phyloP scores from a whole-genome alignment of 2,797 vertebrate genomes.

The Simalia tracyae region DNA sequence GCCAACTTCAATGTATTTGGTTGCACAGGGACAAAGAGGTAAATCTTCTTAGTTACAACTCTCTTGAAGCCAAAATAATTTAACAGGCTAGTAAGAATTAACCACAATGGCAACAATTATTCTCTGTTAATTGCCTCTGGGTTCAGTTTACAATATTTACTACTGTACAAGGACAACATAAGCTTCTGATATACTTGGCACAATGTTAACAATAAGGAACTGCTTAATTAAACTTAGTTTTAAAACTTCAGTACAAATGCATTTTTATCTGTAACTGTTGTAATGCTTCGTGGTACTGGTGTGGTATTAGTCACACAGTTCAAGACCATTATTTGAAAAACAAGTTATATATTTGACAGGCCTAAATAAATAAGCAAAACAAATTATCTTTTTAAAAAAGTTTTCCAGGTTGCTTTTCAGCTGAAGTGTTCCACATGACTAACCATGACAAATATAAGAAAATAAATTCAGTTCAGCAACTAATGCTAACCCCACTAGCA shows the following conservation, averaged over 20 bases:
- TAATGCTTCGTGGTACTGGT: not conserved
- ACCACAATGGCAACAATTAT: not conserved
- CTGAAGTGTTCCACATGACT: not conserved
- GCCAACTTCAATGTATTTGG: not conserved
- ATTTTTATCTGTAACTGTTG: not conserved
- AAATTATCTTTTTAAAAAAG: not conserved
- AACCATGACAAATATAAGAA: not conserved
- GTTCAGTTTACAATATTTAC: not conserved
- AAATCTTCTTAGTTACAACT: not conserved
- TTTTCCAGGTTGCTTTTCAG: not conserved
- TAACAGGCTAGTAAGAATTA: conserved; percentile 1
- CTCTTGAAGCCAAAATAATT: not conserved
- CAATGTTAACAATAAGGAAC: not conserved
- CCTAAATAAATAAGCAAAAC: not conserved
- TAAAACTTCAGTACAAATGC: not conserved
- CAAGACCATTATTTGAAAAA: not conserved
- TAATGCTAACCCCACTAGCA: not conserved
- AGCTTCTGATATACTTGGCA: not conserved
- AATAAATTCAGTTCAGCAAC: not conserved
- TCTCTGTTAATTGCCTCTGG: not conserved
- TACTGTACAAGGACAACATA: not conserved
- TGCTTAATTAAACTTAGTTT: not conserved
- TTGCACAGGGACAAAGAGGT: not conserved
- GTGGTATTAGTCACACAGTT: not conserved
- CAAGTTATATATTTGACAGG: not conserved